Percentiles rank a stretch among this genome's conserved stretches.
Conservation (phyloP, 2,797 vertebrate genomes). For the Molossus alvarezi region DNA sequence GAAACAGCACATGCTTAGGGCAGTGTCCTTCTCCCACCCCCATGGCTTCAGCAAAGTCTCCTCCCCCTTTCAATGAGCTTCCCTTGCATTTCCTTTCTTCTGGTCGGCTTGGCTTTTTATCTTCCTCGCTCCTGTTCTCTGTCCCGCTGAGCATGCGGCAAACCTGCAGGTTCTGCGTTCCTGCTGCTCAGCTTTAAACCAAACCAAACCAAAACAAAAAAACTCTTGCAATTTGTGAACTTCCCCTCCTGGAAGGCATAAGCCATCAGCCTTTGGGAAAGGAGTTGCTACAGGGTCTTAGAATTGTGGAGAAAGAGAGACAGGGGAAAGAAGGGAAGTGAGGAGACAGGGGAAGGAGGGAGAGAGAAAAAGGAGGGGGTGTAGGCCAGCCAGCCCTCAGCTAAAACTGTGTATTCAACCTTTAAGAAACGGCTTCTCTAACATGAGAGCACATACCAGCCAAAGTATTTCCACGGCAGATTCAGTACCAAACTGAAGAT, state of each 20-base stretch:
- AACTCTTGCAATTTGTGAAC: slow-evolving; percentile 58
- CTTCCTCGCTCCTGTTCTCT: slow-evolving; percentile 64
- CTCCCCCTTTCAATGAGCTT: slow-evolving; percentile 37
- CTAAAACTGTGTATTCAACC: background rate
- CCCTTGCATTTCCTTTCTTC: slow-evolving; percentile 57
- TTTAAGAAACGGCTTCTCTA: slow-evolving; percentile 37
- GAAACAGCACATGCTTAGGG: slow-evolving; percentile 50
- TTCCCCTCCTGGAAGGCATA: slow-evolving; percentile 65
- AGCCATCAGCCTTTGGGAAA: slow-evolving; percentile 37
- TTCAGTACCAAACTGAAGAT: background rate
- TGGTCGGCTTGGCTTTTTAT: slow-evolving; percentile 68
- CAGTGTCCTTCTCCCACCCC: background rate
- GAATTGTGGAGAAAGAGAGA: slow-evolving; percentile 15
- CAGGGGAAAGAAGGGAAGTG: background rate
- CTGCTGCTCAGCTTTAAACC: slow-evolving; percentile 69
- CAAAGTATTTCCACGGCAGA: background rate
- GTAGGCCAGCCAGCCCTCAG: background rate
- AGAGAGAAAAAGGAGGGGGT: background rate
- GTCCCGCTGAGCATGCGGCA: slow-evolving; percentile 72
- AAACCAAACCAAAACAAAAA: slow-evolving; percentile 14
- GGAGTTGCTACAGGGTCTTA: background rate
- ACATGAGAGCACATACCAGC: background rate
- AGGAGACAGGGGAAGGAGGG: background rate
- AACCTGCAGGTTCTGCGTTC: slow-evolving; percentile 67
- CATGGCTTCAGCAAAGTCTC: slow-evolving; percentile 35